Evolutionary conservation across 2,113 vertebrate genomes (phyloP), one percentile per base, ranked within the genome.

Genomic region (Morphnarchus princeps): DNA sequence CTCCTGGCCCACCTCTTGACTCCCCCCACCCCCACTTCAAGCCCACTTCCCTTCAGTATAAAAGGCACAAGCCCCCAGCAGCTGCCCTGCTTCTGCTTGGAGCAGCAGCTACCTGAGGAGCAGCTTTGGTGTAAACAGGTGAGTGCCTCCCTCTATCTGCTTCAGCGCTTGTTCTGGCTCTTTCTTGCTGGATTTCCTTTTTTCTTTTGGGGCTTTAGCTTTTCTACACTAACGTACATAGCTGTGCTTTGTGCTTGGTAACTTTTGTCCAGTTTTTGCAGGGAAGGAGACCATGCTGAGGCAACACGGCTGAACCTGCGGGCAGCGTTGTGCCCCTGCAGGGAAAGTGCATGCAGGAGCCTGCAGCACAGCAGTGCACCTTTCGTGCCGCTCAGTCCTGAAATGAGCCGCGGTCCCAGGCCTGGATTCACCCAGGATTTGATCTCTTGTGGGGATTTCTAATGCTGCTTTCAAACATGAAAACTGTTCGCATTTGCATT

Each of bases 1-100:
- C 91, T 89, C 77, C 79, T 89, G 92, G 83, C 88, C 89, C 91
- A 95, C 93, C 94, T 95, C 95, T 91, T 85, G 89, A 63, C 89
- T 95, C 87, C 89, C 96, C 87, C 78, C 66, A 61, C 7, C 62
- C 42, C 89, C 19, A 29, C 92, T 94, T 88, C 50, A 72, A 86
- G 67, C 87, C 86, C 77, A 87, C 40, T 88, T 95, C 67, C 34
- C 61, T 85, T 34, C 47, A 31, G 43, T 82, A 98, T 97, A 97
- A 97, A 96, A 94, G 79, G 87, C 74, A 73, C 81, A n/a, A 92
- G 76, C 49, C 81, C 92, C 88, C 43, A 52, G 80, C 73, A 87
- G 77, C 81, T 45, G 74, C 84, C 84, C 82, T 69, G 73, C 49
- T 91, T 95, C 78, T 87, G 31, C 74, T 63, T 16, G 67, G 93